Conservation (phyloP, 2,888 invertebrate genomes). For the Dyspetes luteomarginatus region DNA sequence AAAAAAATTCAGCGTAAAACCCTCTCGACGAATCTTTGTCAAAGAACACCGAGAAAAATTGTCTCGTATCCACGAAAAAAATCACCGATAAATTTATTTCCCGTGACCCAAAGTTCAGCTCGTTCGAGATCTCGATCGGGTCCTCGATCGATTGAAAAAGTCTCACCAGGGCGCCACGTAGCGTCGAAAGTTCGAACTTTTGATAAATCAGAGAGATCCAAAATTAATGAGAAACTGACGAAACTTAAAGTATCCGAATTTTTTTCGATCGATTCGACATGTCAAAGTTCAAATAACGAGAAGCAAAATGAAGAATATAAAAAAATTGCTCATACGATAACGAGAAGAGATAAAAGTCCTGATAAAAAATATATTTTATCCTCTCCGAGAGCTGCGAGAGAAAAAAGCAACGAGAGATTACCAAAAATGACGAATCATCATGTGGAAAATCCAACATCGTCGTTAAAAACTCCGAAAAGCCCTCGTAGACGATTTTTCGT, state of each 20-base stretch:
- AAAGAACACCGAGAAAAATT: not conserved
- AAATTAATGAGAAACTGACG: not conserved
- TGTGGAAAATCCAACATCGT: not conserved
- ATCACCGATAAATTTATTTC: conserved; percentile 6
- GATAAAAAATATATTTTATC: not conserved
- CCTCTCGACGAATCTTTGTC: not conserved
- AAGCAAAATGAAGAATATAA: not conserved
- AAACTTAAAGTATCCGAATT: not conserved
- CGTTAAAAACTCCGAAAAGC: not conserved
- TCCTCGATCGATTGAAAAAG: conserved; percentile 24
- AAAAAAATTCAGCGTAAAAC: not conserved
- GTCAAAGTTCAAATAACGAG: not conserved
- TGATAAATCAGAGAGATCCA: not conserved
- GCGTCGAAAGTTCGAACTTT: not conserved
- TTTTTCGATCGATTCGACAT: not conserved
- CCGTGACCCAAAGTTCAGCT: not conserved
- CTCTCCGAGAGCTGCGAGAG: not conserved
- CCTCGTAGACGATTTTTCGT: conserved; percentile 67
- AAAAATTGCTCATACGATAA: not conserved
- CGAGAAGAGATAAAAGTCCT: not conserved
- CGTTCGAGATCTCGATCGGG: conserved; percentile 28
- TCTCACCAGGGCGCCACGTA: not conserved
- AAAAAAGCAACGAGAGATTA: not conserved
- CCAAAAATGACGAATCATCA: not conserved
- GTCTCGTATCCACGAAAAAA: not conserved